Conservation (phyloP, 2,888 invertebrate species). For the Orthonychiurus folsomi region DNA sequence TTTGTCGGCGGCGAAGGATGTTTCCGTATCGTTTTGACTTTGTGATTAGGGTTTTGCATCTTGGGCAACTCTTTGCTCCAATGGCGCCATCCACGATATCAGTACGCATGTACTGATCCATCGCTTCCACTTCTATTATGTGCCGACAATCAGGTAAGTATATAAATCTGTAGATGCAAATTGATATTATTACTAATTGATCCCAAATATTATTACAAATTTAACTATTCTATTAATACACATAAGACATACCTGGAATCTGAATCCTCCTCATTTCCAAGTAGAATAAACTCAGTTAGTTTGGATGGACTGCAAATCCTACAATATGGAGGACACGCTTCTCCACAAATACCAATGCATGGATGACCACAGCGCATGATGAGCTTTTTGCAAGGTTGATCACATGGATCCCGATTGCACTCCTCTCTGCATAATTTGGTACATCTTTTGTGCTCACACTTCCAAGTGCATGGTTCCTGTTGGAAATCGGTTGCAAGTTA, state of each 20-base stretch:
- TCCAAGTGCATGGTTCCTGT: slow-evolving; percentile 23
- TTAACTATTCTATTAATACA: not conserved
- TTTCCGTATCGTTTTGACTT: slow-evolving; percentile 53
- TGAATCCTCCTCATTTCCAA: slow-evolving; percentile 20
- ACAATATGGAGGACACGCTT: slow-evolving; percentile 57
- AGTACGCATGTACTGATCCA: slow-evolving; percentile 43
- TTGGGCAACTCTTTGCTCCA: slow-evolving; percentile 50
- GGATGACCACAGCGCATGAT: slow-evolving; percentile 42
- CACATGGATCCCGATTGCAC: slow-evolving; percentile 43
- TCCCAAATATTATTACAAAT: no score
- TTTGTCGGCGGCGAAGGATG: slow-evolving; percentile 45
- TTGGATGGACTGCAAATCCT: slow-evolving; percentile 47
- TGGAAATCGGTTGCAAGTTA: not conserved
- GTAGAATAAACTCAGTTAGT: slow-evolving; percentile 28
- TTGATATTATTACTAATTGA: no score
- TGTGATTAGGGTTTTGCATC: slow-evolving; percentile 53
- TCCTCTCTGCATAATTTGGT: slow-evolving; percentile 17
- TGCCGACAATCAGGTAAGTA: slow-evolving; percentile 43
- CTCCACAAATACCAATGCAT: slow-evolving; percentile 58
- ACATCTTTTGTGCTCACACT: slow-evolving; percentile 23
- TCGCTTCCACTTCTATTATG: slow-evolving; percentile 43
- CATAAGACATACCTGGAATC: slow-evolving; percentile 20
- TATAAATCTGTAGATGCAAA: slow-evolving; percentile 38
- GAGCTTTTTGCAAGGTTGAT: slow-evolving; percentile 42
- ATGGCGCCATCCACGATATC: slow-evolving; percentile 36